phyloP scores from a whole-genome alignment of 2,888 invertebrate genomes.

The Meteorus cinctellus region DNA sequence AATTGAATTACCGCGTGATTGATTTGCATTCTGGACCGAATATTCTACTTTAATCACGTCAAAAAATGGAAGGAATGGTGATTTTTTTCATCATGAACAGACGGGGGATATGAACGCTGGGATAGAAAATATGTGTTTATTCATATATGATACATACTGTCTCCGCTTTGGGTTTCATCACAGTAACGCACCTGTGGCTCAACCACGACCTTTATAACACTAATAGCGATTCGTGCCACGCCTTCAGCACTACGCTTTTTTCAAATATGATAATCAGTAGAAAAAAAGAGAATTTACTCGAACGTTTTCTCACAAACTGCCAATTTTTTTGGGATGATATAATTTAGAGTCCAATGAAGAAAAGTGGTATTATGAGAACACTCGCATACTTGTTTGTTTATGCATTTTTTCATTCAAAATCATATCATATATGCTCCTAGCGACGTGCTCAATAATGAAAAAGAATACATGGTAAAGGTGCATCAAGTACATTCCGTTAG shows the following conservation, averaged over 20 bases:
- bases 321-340: too few relatives aligned
- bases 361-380: neutral
- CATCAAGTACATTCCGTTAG: slow-evolving; percentile 63
- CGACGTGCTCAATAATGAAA: slow-evolving; percentile 31
- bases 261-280: neutral
- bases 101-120: slow-evolving; percentile 36
- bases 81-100: slow-evolving; percentile 9
- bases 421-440: neutral
- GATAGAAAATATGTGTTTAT: slow-evolving; percentile 20
- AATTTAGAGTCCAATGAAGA: too few relatives aligned
- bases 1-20: neutral
- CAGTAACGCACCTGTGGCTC: slow-evolving; percentile 11
- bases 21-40: neutral
- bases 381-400: neutral
- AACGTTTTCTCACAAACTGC: neutral
- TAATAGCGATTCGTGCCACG: neutral
- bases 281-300: neutral
- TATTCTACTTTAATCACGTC: neutral
- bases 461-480: slow-evolving; percentile 33
- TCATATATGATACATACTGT: neutral
- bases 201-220: slow-evolving; percentile 12
- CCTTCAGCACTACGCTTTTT: neutral
- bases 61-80: neutral
- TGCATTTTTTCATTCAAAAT: neutral
- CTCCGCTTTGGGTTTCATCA: neutral